phyloP scores from a whole-genome alignment of 37 sponge, comb jelly and placozoan genomes.

The Aplysina aerophoba region DNA sequence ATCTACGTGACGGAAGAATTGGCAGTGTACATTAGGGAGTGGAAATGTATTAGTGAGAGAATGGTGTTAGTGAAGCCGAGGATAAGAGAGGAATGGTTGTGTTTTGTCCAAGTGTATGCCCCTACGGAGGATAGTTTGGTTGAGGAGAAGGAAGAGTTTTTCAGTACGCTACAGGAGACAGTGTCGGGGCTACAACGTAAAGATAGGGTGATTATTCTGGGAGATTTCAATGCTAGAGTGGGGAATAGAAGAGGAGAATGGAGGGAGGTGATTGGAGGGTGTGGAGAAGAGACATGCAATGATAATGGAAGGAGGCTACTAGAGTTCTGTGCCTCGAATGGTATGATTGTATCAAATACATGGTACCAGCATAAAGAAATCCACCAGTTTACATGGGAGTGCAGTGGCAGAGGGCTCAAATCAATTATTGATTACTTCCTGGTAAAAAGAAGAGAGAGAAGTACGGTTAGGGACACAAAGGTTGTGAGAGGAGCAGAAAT shows the following conservation, averaged over 20 bases:
- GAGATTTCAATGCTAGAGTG: slow-evolving; percentile 15
- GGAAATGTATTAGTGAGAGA: too few species aligned
- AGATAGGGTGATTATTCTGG: background rate
- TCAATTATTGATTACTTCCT: too few species aligned
- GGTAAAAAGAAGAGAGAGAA: too few species aligned
- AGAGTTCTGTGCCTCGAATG: slow-evolving; percentile 14
- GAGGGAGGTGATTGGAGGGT: slow-evolving; percentile 19
- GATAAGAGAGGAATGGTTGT: too few species aligned
- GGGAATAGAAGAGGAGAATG: slow-evolving; percentile 4
- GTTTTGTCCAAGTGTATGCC: too few species aligned
- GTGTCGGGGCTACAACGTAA: background rate
- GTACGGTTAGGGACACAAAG: too few species aligned
- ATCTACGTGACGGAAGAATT: too few species aligned
- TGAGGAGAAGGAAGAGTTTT: slow-evolving; percentile 18
- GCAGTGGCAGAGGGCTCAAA: slow-evolving; percentile 8
- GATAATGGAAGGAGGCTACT: slow-evolving; percentile 15
- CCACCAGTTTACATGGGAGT: slow-evolving; percentile 8
- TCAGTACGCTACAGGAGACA: background rate
- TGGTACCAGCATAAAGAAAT: slow-evolving; percentile 5
- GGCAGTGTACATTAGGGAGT: too few species aligned
- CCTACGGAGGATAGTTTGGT: too few species aligned
- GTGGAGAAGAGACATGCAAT: slow-evolving; percentile 6
- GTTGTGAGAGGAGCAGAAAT: too few species aligned
- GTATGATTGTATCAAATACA: background rate
- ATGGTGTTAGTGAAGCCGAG: too few species aligned